phyloP scores from a whole-genome alignment of 2,113 vertebrate genomes.

The Platycercus adscitus region DNA sequence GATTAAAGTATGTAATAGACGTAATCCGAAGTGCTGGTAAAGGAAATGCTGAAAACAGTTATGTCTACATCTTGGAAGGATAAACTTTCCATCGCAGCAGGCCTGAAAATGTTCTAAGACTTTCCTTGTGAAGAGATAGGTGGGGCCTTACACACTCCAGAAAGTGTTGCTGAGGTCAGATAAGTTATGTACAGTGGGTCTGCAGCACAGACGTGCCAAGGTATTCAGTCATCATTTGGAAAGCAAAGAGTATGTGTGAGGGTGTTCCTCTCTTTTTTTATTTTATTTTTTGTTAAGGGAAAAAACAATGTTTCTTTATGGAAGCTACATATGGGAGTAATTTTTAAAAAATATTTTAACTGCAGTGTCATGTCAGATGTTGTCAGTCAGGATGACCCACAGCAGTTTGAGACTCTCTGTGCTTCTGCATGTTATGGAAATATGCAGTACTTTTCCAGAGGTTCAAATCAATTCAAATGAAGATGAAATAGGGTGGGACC shows the following conservation, averaged over 20 bases:
- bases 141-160: conserved; percentile 43
- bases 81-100: conserved; percentile 52
- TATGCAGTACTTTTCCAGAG: conserved; percentile 30
- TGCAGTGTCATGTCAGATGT: conserved; percentile 81
- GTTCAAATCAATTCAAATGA: conserved; percentile 44
- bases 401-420: conserved; percentile 58
- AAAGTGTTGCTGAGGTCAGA: conserved; percentile 72
- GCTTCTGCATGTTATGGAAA: conserved; percentile 56
- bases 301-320: conserved; percentile 73
- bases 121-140: conserved; percentile 56
- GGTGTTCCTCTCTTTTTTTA: conserved; percentile 57
- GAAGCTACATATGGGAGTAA: conserved; percentile 78
- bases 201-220: conserved; percentile 71
- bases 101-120: conserved; percentile 51
- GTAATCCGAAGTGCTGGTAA: not conserved
- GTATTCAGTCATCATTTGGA: conserved; percentile 81
- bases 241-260: conserved; percentile 62
- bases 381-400: conserved; percentile 78
- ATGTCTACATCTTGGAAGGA: conserved; percentile 65
- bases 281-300: conserved; percentile 13
- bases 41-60: conserved; percentile 43
- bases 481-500: conserved; percentile 55
- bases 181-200: conserved; percentile 74
- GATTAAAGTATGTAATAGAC: conserved; percentile 18
- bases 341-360: conserved; percentile 77